These are phyloP conservation scores for Tragelaphus buxtoni DNA, from an alignment of 2,113 vertebrate species.

Conservation along the genomic window DNA sequence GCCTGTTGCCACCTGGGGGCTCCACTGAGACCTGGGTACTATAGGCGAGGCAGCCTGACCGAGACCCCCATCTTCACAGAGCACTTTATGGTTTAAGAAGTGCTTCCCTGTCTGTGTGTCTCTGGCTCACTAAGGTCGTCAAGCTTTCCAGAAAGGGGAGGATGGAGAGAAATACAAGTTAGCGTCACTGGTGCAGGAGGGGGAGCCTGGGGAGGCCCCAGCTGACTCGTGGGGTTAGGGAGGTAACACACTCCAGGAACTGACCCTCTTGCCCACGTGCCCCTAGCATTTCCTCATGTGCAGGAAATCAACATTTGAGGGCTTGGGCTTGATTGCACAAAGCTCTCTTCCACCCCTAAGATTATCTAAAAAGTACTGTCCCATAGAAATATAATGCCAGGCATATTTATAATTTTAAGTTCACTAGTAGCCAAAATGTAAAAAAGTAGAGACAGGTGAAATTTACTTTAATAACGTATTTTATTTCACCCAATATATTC, in stretches of 20 bases:
- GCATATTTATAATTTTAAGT: background rate
- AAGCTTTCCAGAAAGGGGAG: background rate
- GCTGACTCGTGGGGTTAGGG: background rate
- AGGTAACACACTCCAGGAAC: too few species aligned
- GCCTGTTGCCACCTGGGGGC: fast-evolving
- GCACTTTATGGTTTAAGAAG: background rate
- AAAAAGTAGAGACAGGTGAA: background rate
- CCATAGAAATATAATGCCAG: background rate
- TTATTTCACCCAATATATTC: background rate
- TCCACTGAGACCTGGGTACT: background rate
- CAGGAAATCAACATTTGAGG: background rate
- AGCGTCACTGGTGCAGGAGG: too few species aligned
- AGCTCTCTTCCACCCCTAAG: background rate
- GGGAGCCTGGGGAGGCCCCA: background rate
- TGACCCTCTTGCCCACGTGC: fast-evolving
- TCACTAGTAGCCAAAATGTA: background rate
- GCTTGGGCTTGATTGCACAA: background rate
- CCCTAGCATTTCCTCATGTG: background rate
- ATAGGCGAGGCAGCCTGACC: background rate
- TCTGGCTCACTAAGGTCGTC: background rate
- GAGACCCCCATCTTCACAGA: background rate
- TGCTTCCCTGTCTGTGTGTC: background rate
- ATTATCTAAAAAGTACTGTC: background rate
- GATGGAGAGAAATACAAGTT: background rate
- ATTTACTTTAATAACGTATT: background rate